Percentiles rank a stretch among this genome's conserved stretches.
Conservation (phyloP, 2,797 vertebrate genomes). For the Coreius guichenoti region DNA sequence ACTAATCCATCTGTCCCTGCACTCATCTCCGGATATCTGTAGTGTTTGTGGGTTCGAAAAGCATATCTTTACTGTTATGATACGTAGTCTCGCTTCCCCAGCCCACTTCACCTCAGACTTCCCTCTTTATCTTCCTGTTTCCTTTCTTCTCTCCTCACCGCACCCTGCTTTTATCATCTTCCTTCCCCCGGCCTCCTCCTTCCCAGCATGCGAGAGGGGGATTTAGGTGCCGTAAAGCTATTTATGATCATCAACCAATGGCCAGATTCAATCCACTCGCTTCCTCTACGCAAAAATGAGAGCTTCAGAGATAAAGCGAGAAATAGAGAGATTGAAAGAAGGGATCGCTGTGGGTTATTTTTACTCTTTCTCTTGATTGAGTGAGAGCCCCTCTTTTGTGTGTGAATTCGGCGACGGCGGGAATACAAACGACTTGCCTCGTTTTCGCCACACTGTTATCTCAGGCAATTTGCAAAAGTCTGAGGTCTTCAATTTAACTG, state of each 20-base stretch:
- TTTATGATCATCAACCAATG: constrained; percentile 46
- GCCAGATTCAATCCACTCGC: constrained; percentile 20
- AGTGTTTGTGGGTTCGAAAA: not conserved
- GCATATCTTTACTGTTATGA: constrained; percentile 17
- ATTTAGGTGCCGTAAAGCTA: constrained; percentile 64
- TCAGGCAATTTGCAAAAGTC: constrained; percentile 62
- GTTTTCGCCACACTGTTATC: constrained; percentile 64
- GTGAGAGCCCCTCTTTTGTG: constrained; percentile 46
- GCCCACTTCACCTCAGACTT: constrained; percentile 35
- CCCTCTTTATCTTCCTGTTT: constrained; percentile 45
- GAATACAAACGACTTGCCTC: constrained; percentile 63
- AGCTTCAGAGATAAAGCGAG: constrained; percentile 59
- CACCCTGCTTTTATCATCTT: constrained; percentile 39
- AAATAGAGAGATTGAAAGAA: constrained; percentile 51
- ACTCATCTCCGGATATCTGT: not conserved
- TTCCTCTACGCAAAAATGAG: constrained; percentile 49
- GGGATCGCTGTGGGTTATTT: constrained; percentile 40
- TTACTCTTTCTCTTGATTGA: constrained; percentile 43
- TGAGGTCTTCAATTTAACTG: constrained; percentile 55
- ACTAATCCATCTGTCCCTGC: not conserved
- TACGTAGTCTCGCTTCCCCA: not conserved
- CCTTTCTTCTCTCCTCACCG: constrained; percentile 56
- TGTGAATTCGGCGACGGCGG: constrained; percentile 39
- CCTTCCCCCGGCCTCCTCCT: constrained; percentile 25
- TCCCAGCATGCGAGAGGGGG: constrained; percentile 48